Conservation (phyloP, 1,140 invertebrate species). For the Drosophila varians region DNA sequence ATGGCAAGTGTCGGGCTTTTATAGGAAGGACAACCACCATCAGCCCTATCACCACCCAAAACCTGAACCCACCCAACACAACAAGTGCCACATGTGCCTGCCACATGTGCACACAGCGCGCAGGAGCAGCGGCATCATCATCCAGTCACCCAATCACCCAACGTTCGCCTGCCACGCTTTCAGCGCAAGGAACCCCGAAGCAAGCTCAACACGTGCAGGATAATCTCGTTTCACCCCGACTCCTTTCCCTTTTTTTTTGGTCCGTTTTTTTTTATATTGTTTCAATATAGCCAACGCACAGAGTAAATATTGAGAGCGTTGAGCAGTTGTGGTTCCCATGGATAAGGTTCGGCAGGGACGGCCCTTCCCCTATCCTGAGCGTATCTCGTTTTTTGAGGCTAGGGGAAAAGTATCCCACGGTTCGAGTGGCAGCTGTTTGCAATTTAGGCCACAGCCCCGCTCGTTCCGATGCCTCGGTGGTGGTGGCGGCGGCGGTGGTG, state of each 20-base stretch:
- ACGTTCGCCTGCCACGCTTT: constrained; percentile 73
- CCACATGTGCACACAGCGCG: constrained; percentile 68
- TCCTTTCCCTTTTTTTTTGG: constrained; percentile 20
- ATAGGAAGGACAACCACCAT: constrained; percentile 33
- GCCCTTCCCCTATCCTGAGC: constrained; percentile 45
- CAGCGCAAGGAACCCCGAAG: constrained; percentile 49
- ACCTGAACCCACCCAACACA: constrained; percentile 51
- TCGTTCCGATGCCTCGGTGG: constrained; percentile 44
- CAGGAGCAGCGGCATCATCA: constrained; percentile 28
- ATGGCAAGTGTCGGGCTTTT: constrained; percentile 62
- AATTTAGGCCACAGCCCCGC: constrained; percentile 79
- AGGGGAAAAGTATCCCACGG: constrained; percentile 82
- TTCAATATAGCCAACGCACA: constrained; percentile 72
- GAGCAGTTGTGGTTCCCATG: constrained; percentile 83
- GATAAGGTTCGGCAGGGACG: constrained; percentile 71
- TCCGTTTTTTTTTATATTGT: constrained; percentile 33
- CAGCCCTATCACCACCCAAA: constrained; percentile 42
- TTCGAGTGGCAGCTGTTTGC: constrained; percentile 83
- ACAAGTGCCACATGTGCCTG: constrained; percentile 73
- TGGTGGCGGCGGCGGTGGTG: constrained; percentile 18
- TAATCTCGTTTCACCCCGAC: constrained; percentile 59
- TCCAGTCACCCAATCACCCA: constrained; percentile 31
- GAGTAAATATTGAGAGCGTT: constrained; percentile 79
- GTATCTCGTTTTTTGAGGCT: constrained; percentile 38
- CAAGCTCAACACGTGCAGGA: constrained; percentile 80